A percentile compares a stretch with the other conserved stretches of the same genome.
Evolutionary conservation across 2,888 invertebrate species (phyloP).

Genomic region (Oeneis ivallda): DNA sequence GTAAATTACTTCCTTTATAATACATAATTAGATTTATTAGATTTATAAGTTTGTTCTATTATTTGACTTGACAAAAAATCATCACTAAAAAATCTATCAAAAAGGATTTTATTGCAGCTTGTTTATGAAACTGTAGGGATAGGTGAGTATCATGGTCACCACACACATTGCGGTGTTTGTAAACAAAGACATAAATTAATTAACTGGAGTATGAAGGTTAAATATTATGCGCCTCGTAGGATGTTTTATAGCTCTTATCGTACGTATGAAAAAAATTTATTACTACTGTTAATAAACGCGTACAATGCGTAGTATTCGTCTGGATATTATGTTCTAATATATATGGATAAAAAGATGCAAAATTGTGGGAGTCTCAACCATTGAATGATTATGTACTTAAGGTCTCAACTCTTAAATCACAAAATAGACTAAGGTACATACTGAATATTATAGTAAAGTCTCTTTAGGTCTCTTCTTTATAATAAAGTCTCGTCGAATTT

Average conservation of each 20-base stretch:
- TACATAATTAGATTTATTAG: too few species aligned
- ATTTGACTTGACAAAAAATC: background rate
- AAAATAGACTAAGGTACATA: too few species aligned
- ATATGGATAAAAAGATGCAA: too few species aligned
- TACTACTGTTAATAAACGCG: background rate
- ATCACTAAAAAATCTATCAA: background rate
- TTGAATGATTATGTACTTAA: too few species aligned
- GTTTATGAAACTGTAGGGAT: constrained; percentile 1
- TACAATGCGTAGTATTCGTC: background rate
- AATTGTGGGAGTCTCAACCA: too few species aligned
- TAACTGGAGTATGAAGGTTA: constrained; percentile 19
- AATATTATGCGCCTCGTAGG: background rate
- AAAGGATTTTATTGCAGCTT: background rate
- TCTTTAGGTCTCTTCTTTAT: too few species aligned
- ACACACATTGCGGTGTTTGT: constrained; percentile 12
- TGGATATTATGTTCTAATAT: background rate
- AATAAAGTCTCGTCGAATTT: too few species aligned
- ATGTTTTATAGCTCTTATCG: constrained; percentile 14
- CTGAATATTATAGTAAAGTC: too few species aligned
- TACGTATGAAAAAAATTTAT: background rate
- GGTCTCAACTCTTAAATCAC: too few species aligned
- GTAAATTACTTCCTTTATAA: too few species aligned
- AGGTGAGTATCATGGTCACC: background rate
- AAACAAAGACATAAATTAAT: constrained; percentile 28
- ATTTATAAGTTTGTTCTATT: too few species aligned